Conservation (phyloP, 2,797 vertebrate genomes). For the Poecilia gillii region DNA sequence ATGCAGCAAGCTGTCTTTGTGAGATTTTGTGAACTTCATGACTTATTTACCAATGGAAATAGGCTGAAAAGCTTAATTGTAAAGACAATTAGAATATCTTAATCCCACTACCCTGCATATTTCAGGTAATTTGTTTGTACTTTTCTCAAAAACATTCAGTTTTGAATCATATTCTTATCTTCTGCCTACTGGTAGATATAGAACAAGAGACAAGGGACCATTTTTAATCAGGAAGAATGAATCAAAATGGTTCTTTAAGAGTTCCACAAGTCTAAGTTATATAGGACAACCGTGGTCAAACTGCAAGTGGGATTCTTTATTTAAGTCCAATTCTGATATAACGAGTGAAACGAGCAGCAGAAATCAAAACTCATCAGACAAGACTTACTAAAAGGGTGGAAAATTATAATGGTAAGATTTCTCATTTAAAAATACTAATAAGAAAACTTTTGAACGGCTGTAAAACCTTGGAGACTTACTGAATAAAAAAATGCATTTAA, state of each 20-base stretch:
- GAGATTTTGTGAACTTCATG: background rate
- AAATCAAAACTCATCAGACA: background rate
- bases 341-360: background rate
- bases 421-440: background rate
- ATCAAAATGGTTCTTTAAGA: background rate
- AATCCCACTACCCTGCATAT: background rate
- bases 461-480: background rate
- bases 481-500: background rate
- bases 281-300: background rate
- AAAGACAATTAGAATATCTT: background rate
- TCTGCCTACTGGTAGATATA: background rate
- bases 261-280: background rate
- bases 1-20: background rate
- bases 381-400: background rate
- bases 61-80: background rate
- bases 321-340: background rate
- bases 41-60: background rate
- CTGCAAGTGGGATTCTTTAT: background rate
- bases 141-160: background rate
- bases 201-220: background rate
- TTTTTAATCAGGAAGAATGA: background rate
- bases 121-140: background rate
- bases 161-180: background rate
- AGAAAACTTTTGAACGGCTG: background rate
- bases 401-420: background rate